These are phyloP conservation scores for Sminthopsis crassicaudata DNA, from an alignment of 2,113 vertebrate species.

Conservation along the genomic window DNA sequence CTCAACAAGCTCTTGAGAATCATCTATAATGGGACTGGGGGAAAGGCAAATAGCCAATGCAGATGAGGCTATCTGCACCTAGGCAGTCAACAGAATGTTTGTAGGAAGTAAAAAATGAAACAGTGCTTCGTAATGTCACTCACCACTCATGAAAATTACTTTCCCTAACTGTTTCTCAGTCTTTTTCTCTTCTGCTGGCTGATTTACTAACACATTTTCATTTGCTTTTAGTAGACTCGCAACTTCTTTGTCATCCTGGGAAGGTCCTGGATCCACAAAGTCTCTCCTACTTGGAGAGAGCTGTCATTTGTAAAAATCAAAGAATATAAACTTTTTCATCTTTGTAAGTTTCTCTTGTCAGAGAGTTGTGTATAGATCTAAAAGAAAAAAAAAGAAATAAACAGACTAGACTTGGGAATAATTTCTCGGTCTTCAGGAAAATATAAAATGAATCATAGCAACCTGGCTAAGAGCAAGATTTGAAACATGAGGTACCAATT, in stretches of 20 bases:
- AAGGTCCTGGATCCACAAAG: conserved; percentile 67
- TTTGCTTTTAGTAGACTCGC: conserved; percentile 71
- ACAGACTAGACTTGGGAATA: neutral
- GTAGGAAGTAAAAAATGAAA: conserved; percentile 50
- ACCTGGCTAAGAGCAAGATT: neutral
- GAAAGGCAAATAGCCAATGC: conserved; percentile 57
- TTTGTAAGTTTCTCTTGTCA: conserved; percentile 59
- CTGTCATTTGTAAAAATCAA: conserved; percentile 80
- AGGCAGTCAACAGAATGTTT: conserved; percentile 34
- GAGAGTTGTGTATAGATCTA: conserved; percentile 21
- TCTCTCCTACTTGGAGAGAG: conserved; percentile 77
- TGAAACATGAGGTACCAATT: neutral
- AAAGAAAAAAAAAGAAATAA: conserved; percentile 11
- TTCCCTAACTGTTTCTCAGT: conserved; percentile 73
- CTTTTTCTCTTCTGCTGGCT: conserved; percentile 64
- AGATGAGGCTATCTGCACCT: conserved; percentile 48
- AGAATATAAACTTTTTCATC: conserved; percentile 71
- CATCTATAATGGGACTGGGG: conserved; percentile 67
- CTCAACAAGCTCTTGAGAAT: conserved; percentile 76
- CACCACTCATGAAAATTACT: conserved; percentile 70
- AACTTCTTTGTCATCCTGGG: conserved; percentile 54
- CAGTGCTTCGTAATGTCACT: conserved; percentile 46
- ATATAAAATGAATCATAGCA: conserved; percentile 21
- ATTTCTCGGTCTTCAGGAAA: conserved; percentile 39
- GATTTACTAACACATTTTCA: conserved; percentile 66